Evolutionary conservation across 1,140 invertebrate species (phyloP).

Genomic region (Hycleus cichorii): DNA sequence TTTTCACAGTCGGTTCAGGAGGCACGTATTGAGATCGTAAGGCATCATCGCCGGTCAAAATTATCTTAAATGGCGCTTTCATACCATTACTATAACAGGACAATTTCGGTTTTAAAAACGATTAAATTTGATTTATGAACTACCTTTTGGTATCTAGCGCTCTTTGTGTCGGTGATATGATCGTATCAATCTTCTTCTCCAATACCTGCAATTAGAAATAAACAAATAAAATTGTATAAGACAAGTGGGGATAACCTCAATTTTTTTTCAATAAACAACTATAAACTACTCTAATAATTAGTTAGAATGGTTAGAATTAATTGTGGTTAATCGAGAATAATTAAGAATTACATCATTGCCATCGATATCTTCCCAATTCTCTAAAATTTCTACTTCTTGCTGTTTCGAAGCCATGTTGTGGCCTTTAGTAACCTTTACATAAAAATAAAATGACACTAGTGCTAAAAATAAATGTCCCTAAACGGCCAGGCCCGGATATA

Average conservation of each 20-base stretch:
- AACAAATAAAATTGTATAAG: conserved; percentile 1
- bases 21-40: conserved; percentile 44
- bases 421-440: background rate
- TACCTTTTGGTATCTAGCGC: conserved; percentile 33
- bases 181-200: conserved; percentile 36
- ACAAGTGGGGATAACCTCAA: conserved; percentile 20
- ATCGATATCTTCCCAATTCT: conserved; percentile 42
- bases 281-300: conserved; percentile 3
- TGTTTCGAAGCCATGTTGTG: conserved; percentile 39
- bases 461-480: too few species aligned
- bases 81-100: conserved; percentile 27
- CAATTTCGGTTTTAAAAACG: background rate
- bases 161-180: conserved; percentile 30
- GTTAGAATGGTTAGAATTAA: background rate
- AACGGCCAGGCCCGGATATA: too few species aligned
- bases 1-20: conserved; percentile 72
- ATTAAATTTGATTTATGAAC: background rate
- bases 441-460: too few species aligned
- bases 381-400: conserved; percentile 37
- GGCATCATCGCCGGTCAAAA: conserved; percentile 39
- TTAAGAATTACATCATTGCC: conserved; percentile 37
- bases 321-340: conserved; percentile 1
- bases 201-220: conserved; percentile 33
- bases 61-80: conserved; percentile 33
- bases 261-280: background rate